Percentiles rank a stretch among this genome's conserved stretches.
phyloP scores from a whole-genome alignment of 37 sponge, comb jelly and placozoan genomes.

The Haliclona indistincta region DNA sequence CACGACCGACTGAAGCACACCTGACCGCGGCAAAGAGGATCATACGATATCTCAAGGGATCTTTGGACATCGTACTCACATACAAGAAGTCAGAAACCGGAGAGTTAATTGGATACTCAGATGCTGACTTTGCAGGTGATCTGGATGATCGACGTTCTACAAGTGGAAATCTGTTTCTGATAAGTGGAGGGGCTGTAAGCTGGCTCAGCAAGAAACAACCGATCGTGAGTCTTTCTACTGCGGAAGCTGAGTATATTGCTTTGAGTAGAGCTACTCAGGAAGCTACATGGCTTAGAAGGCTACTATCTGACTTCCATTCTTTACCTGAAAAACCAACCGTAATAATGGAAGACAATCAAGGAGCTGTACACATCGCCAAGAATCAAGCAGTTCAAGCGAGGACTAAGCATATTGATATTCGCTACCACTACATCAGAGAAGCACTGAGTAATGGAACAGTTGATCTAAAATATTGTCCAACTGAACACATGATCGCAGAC shows the following conservation, averaged over 20 bases:
- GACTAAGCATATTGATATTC: constrained; percentile 42
- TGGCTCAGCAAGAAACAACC: constrained; percentile 47
- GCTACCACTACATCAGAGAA: constrained; percentile 45
- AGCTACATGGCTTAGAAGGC: constrained; percentile 33
- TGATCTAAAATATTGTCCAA: constrained; percentile 34
- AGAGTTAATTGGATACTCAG: constrained; percentile 45
- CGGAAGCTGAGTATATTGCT: constrained; percentile 35
- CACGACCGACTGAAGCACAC: constrained; percentile 24
- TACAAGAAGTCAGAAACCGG: constrained; percentile 22
- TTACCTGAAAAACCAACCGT: background rate
- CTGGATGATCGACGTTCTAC: constrained; percentile 49
- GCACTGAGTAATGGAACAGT: constrained; percentile 10
- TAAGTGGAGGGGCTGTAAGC: constrained; percentile 25
- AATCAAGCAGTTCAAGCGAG: constrained; percentile 25
- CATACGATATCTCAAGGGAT: constrained; percentile 52
- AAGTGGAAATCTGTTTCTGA: constrained; percentile 53
- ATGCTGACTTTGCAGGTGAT: constrained; percentile 60
- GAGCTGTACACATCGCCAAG: constrained; percentile 45
- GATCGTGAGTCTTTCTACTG: constrained; percentile 34
- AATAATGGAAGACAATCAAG: constrained; percentile 57
- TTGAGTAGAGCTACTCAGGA: constrained; percentile 30
- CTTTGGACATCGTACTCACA: constrained; percentile 8
- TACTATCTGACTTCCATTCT: constrained; percentile 16
- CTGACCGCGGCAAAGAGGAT: constrained; percentile 45
- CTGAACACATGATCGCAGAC: constrained; percentile 41